Evolutionary conservation across 2,888 invertebrate genomes (phyloP), one percentile per base, ranked within the genome.

Genomic region (Neoaliturus tenellus): DNA sequence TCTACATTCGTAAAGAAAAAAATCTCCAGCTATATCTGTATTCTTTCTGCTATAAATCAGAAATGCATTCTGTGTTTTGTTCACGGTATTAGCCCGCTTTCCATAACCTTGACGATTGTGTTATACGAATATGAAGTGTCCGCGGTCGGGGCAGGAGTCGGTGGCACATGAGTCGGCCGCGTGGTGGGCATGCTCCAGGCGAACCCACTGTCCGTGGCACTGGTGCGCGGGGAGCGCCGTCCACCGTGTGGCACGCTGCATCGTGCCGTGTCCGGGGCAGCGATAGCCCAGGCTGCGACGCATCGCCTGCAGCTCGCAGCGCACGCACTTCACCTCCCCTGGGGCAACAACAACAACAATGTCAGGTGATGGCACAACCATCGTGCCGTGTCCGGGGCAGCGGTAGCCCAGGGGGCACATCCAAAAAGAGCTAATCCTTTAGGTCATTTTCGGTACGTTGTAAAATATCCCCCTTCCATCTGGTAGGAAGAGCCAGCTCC

Each of bases 201-300:
- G 93, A 71, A 95, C 91, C 97, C 97, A 98, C 90, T 97, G 96
- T 51, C 97, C 98, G 89, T 96, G 96, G 90, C 98, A 98, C 88
- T 96, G 96, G 0, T 96, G 95, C n/a, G 95, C 95, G 71, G 96
- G 94, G 41, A 97, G 92, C 44, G 97, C 96, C 88, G 95, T 95
- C 95, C 96, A 98, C 83, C 96, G 93, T 14, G 97, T 97, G 85
- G 94, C 92, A 84, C 95, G 93, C 0, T 94, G 94, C 39, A 94
- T 92, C 1, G 95, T 95, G 0, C 98, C 97, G 90, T 97, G 97
- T 0, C 98, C 98, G 86, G 95, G 94, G 91, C 98, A 98, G 73
- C 96, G 92, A 93, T 95, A 95, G 85, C 95, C 94, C 35, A 95
- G 90, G 85, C 94, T 93, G 62, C 94, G 93, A 80, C 96, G 93